Percentiles rank a stretch among this genome's conserved stretches.
These are phyloP conservation scores for Chiloscyllium punctatum DNA, from an alignment of 2,797 vertebrate genomes.

Conservation along the genomic window DNA sequence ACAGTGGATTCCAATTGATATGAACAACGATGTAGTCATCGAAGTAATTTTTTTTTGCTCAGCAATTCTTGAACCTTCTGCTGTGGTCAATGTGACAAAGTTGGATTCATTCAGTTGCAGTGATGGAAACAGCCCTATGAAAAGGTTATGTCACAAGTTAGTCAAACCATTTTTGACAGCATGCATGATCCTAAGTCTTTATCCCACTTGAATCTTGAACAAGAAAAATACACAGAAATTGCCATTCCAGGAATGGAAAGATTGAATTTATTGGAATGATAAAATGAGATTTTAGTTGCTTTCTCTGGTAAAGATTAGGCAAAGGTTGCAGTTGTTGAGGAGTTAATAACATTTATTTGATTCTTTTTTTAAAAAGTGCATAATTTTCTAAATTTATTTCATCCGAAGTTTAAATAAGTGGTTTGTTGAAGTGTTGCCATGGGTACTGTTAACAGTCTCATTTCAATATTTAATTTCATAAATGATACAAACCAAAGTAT, in stretches of 20 bases:
- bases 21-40: not conserved
- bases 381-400: constrained; percentile 24
- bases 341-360: not conserved
- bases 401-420: not conserved
- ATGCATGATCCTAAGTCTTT: not conserved
- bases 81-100: not conserved
- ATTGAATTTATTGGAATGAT: constrained; percentile 3
- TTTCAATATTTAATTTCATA: constrained; percentile 33
- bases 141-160: not conserved
- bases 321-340: not conserved
- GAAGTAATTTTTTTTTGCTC: not conserved
- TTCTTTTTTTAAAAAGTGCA: not conserved
- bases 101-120: not conserved
- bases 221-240: not conserved
- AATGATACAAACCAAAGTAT: constrained; percentile 21
- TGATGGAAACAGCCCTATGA: not conserved
- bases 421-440: constrained; percentile 31
- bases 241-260: not conserved
- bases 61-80: not conserved
- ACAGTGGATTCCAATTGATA: not conserved
- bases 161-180: not conserved
- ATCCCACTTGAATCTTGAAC: not conserved
- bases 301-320: not conserved
- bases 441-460: constrained; percentile 7
- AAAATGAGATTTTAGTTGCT: not conserved